Conservation (phyloP, 2,797 vertebrate species). For the Premnoplex brunnescens region DNA sequence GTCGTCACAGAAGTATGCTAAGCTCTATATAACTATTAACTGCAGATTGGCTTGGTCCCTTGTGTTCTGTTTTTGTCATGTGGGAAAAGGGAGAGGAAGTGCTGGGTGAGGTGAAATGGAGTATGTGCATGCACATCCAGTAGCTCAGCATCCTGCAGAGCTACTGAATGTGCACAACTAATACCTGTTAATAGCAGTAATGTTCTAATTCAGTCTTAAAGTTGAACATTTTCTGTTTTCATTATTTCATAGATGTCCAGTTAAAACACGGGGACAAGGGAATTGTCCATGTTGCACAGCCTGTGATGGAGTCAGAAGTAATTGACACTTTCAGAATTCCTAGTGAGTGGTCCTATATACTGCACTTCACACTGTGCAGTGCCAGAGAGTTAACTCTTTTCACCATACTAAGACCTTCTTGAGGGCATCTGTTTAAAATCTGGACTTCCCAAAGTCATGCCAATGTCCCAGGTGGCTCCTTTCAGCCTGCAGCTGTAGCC, state of each 20-base stretch:
- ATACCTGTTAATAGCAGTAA: not conserved
- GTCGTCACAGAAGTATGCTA: not conserved
- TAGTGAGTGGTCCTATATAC: not conserved
- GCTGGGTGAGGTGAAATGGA: not conserved
- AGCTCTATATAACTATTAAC: not conserved
- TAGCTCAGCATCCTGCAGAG: not conserved
- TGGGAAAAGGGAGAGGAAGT: not conserved
- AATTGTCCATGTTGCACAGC: not conserved
- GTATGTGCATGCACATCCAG: accelerated
- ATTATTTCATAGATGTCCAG: not conserved
- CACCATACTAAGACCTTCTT: not conserved
- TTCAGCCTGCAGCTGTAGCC: not conserved
- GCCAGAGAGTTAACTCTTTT: not conserved
- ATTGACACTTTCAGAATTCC: not conserved
- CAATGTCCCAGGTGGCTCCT: not conserved
- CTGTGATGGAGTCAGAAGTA: not conserved
- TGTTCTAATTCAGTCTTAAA: not conserved
- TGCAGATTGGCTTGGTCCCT: not conserved
- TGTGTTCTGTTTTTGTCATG: not conserved
- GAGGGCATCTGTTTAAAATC: not conserved
- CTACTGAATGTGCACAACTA: accelerated
- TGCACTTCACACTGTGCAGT: not conserved
- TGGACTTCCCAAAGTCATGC: not conserved
- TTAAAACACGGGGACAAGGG: not conserved
- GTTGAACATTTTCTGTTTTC: not conserved